Base-by-base conservation (phyloP, 1,140 invertebrate species). In the Thaumatotibia leucotreta region DNA sequence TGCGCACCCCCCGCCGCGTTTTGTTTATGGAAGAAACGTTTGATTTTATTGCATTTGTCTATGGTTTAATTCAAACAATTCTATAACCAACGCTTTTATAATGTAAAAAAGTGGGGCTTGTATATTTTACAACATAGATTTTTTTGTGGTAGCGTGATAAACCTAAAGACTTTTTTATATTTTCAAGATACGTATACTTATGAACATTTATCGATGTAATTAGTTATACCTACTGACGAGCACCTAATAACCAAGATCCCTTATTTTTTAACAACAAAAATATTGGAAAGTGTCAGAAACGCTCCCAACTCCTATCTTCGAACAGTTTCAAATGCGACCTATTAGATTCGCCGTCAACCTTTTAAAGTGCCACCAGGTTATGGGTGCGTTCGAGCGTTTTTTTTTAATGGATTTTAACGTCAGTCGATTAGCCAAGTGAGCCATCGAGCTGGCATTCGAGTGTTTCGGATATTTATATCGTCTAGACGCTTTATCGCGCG, bases 351-450 rank as follows among this genome's bases (percentile, higher is more conserved):
- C 87, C 79, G 77, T 82, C 82, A 82, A 84, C 80, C 83, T 89
- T 89, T 88, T 87, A 81, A 89, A 89, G 86, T 86, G 79, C 74
- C 74, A 79, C 76, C 78, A 82, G 80, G 79, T 82, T 86, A 77
- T 79, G 82, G 79, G 76, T 78, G 75, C 69, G 79, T 80, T 80
- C 52, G 33, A 73, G 72, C 73, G 78, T n/a, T 77, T 77, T 81
- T 76, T 74, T 78, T 79, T 75, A 58, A 58, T 58, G 52, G 23
- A 83, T 83, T 84, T 79, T 76, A 73, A 80, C 77, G 77, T 78
- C 72, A 74, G 74, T 75, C 83, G 87, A 88, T 89, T 89, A 88
- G 85, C 87, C 84, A 87, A 89, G 86, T 89, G 87, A 89, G 82
- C 87, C 82, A 89, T 85, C 80, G 82, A 76, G 67, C 73, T 79